These are phyloP conservation scores for Aldabrachelys gigantea DNA, from an alignment of 2,113 vertebrate genomes.

Conservation along the genomic window DNA sequence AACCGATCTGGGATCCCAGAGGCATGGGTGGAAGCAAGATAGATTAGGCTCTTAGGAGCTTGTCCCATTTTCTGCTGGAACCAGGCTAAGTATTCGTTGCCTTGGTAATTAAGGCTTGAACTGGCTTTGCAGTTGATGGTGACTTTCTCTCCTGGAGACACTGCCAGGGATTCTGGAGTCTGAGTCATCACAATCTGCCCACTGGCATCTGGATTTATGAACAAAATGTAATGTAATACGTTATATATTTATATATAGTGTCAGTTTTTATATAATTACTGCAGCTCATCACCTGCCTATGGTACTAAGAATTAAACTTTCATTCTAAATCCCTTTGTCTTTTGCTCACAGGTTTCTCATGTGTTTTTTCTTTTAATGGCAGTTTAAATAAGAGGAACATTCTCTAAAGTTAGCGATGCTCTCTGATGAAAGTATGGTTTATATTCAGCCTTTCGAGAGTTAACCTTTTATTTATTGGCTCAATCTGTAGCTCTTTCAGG, in stretches of 20 bases:
- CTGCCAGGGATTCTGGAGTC: background rate
- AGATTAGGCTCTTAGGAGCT: slow-evolving; percentile 62
- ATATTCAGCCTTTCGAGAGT: background rate
- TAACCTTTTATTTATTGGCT: background rate
- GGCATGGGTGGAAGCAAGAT: rapidly evolving
- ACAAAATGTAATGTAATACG: background rate
- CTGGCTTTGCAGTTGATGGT: background rate
- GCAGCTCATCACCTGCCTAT: no score
- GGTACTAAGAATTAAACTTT: no score
- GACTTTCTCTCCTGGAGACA: background rate
- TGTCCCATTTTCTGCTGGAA: no score
- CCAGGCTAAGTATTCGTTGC: background rate
- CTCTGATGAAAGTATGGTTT: background rate
- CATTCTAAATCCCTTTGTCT: background rate
- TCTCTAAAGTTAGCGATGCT: background rate
- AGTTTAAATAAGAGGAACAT: background rate
- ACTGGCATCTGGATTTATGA: background rate
- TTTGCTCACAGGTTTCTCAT: background rate
- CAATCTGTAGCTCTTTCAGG: background rate
- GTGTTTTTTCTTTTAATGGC: background rate
- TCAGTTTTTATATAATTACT: no score
- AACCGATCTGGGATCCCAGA: no score
- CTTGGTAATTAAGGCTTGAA: background rate
- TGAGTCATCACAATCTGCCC: background rate
- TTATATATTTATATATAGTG: no score